A percentile compares a stretch with the other conserved stretches of the same genome.
These are phyloP conservation scores for Apis laboriosa DNA, from an alignment of 1,140 invertebrate species.

Conservation along the genomic window DNA sequence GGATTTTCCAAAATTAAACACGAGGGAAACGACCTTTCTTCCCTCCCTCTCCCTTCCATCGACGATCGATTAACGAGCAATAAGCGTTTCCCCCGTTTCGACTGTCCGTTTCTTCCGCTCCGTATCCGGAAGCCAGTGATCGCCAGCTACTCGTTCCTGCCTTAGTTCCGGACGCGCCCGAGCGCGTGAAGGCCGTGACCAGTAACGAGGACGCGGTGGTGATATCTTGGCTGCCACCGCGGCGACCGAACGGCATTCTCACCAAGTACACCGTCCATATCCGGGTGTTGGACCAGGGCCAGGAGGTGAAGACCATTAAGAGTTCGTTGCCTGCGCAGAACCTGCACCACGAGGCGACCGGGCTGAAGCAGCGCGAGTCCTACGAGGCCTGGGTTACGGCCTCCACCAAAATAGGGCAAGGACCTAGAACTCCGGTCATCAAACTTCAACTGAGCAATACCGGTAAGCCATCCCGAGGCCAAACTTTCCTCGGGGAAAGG, in stretches of 20 bases:
- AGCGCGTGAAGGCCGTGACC: slow-evolving; percentile 87
- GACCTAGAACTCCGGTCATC: slow-evolving; percentile 82
- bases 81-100: neutral
- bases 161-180: slow-evolving; percentile 86
- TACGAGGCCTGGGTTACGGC: slow-evolving; percentile 86
- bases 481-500: neutral
- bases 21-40: too few relatives aligned
- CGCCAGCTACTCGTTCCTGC: neutral
- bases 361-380: slow-evolving; percentile 82
- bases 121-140: neutral
- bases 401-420: slow-evolving; percentile 83
- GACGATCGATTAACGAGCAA: neutral
- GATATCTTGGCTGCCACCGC: slow-evolving; percentile 89
- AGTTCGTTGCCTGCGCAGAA: slow-evolving; percentile 78
- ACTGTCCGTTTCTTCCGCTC: neutral
- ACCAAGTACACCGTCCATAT: slow-evolving; percentile 89
- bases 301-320: slow-evolving; percentile 80
- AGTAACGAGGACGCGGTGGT: slow-evolving; percentile 86
- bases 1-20: too few relatives aligned
- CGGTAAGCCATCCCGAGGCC: slow-evolving; percentile 65
- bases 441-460: slow-evolving; percentile 80
- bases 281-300: slow-evolving; percentile 82
- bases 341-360: slow-evolving; percentile 82
- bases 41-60: too few relatives aligned
- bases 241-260: slow-evolving; percentile 87